Evolutionary conservation across 1,140 invertebrate genomes (phyloP).

Genomic region (Drosophila virilis): DNA sequence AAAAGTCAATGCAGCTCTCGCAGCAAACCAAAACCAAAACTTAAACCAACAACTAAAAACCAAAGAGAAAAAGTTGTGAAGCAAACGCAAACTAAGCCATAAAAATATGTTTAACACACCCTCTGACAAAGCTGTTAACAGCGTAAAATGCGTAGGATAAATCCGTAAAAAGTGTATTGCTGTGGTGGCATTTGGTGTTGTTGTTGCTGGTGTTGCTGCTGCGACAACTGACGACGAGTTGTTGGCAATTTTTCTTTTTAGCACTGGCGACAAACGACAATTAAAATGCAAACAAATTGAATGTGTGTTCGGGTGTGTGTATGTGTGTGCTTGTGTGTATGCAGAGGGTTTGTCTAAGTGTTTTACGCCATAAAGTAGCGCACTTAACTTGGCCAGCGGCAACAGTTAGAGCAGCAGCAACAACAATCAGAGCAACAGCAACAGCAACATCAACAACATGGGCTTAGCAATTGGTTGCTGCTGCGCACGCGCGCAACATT

Average conservation of each 20-base stretch:
- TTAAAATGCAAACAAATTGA: conserved; percentile 82
- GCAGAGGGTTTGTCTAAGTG: conserved; percentile 78
- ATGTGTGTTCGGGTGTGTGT: conserved; percentile 43
- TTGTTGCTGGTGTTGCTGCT: conserved; percentile 49
- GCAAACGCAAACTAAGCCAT: conserved; percentile 74
- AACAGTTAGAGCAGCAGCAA: conserved; percentile 15
- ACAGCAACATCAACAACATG: conserved; percentile 28
- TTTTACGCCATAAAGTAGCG: conserved; percentile 73
- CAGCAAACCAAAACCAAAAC: conserved; percentile 28
- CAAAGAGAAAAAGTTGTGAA: conserved; percentile 53
- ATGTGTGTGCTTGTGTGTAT: conserved; percentile 44
- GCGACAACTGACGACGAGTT: conserved; percentile 78
- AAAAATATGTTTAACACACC: conserved; percentile 82
- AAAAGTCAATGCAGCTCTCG: conserved; percentile 70
- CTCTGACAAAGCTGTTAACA: conserved; percentile 80
- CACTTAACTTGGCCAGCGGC: conserved; percentile 52
- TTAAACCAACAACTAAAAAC: conserved; percentile 23
- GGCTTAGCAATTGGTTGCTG: conserved; percentile 48
- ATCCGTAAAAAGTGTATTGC: conserved; percentile 60
- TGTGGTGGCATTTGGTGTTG: conserved; percentile 31
- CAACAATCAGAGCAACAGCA: conserved; percentile 35
- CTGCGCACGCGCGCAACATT: conserved; percentile 74
- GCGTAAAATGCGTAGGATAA: conserved; percentile 78
- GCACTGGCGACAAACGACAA: conserved; percentile 75
- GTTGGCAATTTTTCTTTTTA: conserved; percentile 76